phyloP scores from a whole-genome alignment of 2,888 invertebrate species.

The Acanthoscelides obtectus region DNA sequence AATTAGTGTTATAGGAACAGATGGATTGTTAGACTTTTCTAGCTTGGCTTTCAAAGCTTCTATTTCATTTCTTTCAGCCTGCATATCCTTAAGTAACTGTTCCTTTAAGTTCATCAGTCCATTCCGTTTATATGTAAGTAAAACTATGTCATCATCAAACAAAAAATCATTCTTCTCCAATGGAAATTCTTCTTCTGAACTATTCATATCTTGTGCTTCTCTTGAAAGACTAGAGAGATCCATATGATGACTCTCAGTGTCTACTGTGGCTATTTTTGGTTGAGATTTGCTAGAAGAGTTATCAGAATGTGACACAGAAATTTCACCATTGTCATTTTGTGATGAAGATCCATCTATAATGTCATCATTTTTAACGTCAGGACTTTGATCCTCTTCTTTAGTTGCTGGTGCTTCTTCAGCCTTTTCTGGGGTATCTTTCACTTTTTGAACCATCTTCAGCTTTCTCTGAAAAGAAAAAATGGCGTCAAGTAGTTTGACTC shows the following conservation, averaged over 20 bases:
- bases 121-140: conserved; percentile 62
- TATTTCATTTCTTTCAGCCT: conserved; percentile 69
- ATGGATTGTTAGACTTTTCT: conserved; percentile 6
- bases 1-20: conserved; percentile 17
- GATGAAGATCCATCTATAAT: conserved; percentile 6
- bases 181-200: conserved; percentile 16
- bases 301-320: conserved; percentile 9
- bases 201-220: conserved; percentile 4
- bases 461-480: conserved; percentile 28
- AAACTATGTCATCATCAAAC: conserved; percentile 35
- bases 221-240: conserved; percentile 1
- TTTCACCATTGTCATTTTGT: conserved; percentile 6
- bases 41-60: conserved; percentile 32
- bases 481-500: too few relatives aligned
- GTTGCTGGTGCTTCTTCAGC: conserved; percentile 13
- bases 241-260: conserved; percentile 1
- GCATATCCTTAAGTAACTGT: conserved; percentile 64
- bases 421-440: conserved; percentile 24
- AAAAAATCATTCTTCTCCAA: conserved; percentile 20
- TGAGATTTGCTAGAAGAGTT: conserved; percentile 14
- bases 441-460: conserved; percentile 33
- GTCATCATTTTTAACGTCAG: conserved; percentile 11
- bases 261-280: conserved; percentile 7
- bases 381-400: background rate
- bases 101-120: conserved; percentile 65